Evolutionary conservation across 2,113 vertebrate species (phyloP).

Genomic region (Lichenostomus cassidix): DNA sequence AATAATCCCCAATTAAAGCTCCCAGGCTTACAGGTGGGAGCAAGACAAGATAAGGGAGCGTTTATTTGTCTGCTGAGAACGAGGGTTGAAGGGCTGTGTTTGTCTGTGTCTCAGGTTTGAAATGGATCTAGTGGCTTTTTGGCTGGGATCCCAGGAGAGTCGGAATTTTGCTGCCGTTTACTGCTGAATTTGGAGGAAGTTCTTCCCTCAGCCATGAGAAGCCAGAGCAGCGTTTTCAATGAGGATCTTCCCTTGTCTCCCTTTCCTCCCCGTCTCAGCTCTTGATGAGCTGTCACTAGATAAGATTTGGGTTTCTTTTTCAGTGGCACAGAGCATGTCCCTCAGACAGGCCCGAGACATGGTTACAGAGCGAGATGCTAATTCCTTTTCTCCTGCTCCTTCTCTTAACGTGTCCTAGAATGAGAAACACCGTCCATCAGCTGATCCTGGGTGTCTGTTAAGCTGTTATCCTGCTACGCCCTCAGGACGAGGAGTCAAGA

Average conservation of each 20-base stretch:
- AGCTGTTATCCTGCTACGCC: not conserved
- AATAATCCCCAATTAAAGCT: not conserved
- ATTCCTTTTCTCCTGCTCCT: not conserved
- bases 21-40: slow-evolving; percentile 9
- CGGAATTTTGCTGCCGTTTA: slow-evolving; percentile 16
- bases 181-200: slow-evolving; percentile 22
- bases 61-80: not conserved
- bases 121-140: slow-evolving; percentile 45
- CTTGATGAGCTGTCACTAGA: not conserved
- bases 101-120: slow-evolving; percentile 31
- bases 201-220: not conserved
- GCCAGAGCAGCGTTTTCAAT: not conserved
- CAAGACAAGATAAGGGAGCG: not conserved
- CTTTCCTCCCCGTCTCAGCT: not conserved
- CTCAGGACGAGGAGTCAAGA: not conserved
- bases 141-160: slow-evolving; percentile 40
- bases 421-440: not conserved
- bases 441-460: not conserved
- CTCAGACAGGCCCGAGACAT: not conserved
- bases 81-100: slow-evolving; percentile 29
- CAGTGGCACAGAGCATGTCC: not conserved
- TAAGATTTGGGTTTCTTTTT: not conserved
- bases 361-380: not conserved
- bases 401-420: not conserved
- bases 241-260: not conserved